These are phyloP conservation scores for Phytoseiulus persimilis DNA, from an alignment of 2,888 invertebrate genomes.

Conservation along the genomic window DNA sequence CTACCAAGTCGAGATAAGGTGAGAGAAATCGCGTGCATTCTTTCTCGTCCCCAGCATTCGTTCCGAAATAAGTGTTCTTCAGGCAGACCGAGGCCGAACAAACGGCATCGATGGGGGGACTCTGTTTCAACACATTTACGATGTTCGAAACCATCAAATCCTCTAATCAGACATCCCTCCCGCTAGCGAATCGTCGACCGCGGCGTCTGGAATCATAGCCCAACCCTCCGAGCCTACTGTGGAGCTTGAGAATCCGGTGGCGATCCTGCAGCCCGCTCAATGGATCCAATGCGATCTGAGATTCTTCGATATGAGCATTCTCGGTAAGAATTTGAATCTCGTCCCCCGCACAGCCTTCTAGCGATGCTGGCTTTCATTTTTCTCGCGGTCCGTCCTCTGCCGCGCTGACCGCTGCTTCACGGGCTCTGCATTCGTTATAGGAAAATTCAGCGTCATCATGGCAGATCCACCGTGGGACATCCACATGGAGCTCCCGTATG, in stretches of 20 bases:
- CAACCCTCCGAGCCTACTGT: conserved; percentile 42
- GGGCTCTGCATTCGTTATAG: conserved; percentile 49
- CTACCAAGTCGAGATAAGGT: conserved; percentile 72
- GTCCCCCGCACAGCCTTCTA: no score
- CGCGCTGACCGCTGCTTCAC: no score
- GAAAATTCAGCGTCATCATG: conserved; percentile 98
- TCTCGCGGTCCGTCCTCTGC: no score
- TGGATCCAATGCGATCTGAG: conserved; percentile 96
- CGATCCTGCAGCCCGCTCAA: conserved; percentile 68
- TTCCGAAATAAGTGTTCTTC: no score
- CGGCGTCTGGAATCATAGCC: neutral
- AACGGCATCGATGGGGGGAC: no score
- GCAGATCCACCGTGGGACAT: conserved; percentile 99
- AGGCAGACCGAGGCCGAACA: no score
- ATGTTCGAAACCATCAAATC: no score
- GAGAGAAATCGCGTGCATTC: no score
- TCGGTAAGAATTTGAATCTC: no score
- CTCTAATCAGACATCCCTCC: neutral
- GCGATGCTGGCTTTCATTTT: no score
- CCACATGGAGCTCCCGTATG: conserved; percentile 97
- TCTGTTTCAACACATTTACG: no score
- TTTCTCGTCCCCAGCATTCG: no score
- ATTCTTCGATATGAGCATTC: conserved; percentile 76
- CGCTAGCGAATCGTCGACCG: neutral
- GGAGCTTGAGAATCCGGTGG: conserved; percentile 23